A percentile compares a stretch with the other conserved stretches of the same genome.
phyloP scores from a whole-genome alignment of 1,140 invertebrate genomes.

The Scaptomyza pallida region DNA sequence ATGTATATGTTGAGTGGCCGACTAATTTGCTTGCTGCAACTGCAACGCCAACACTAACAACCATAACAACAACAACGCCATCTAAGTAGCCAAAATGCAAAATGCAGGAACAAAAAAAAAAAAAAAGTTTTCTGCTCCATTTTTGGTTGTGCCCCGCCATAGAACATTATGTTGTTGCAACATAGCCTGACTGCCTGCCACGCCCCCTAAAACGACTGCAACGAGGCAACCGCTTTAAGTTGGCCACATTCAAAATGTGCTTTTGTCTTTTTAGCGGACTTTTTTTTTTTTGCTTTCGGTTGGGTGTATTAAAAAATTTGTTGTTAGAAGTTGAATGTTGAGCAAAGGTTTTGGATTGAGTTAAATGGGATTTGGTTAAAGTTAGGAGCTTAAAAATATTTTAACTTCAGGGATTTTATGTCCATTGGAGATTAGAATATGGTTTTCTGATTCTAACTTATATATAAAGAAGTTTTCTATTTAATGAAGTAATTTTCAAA shows the following conservation, averaged over 20 bases:
- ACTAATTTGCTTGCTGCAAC: conserved; percentile 38
- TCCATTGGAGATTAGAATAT: neutral
- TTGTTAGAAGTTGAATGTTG: neutral
- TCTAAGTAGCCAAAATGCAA: conserved; percentile 43
- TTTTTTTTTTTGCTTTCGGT: conserved; percentile 16
- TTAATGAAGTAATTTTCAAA: too few relatives aligned
- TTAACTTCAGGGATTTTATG: too few relatives aligned
- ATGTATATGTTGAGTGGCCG: conserved; percentile 51
- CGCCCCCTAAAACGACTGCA: conserved; percentile 9
- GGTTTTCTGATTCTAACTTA: too few relatives aligned
- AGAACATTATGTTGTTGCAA: conserved; percentile 25
- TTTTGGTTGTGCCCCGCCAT: conserved; percentile 7
- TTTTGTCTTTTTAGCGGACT: neutral
- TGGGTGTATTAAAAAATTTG: neutral
- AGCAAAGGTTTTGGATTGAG: neutral
- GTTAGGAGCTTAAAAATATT: too few relatives aligned
- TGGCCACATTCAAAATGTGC: conserved; percentile 43
- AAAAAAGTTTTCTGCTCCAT: conserved; percentile 23
- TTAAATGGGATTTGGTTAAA: too few relatives aligned
- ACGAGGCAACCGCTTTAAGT: conserved; percentile 23
- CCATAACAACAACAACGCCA: neutral
- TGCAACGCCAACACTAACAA: conserved; percentile 7
- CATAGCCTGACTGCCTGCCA: conserved; percentile 25
- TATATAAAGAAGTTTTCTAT: too few relatives aligned
- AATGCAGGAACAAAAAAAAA: conserved; percentile 21